Evolutionary conservation across 2,797 vertebrate species (phyloP).

Genomic region (Myotis planiceps): DNA sequence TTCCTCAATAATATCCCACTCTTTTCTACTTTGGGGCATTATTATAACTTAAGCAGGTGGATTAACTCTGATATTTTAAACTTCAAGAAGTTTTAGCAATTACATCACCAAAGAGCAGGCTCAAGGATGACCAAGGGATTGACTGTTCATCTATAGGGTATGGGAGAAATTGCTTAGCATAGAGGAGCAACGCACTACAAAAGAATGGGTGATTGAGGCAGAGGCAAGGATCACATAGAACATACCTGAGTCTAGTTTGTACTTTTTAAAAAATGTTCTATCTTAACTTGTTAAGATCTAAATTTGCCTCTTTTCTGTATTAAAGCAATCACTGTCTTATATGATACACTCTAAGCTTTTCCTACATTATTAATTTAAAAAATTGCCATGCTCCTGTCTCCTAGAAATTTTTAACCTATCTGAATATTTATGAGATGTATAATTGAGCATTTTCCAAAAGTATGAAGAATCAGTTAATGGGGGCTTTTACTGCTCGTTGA

Average conservation of each 20-base stretch:
- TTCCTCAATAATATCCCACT: background rate
- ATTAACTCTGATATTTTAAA: conserved; percentile 50
- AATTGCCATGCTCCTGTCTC: background rate
- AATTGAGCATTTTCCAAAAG: background rate
- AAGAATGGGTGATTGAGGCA: background rate
- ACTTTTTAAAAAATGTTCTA: background rate
- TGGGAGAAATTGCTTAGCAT: background rate
- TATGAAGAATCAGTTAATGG: background rate
- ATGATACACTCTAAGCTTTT: background rate
- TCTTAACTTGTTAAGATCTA: background rate
- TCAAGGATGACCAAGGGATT: conserved; percentile 9
- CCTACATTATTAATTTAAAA: background rate
- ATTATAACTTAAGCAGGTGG: background rate
- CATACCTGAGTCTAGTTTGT: background rate
- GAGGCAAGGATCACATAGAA: background rate
- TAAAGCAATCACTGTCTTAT: background rate
- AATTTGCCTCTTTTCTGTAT: background rate
- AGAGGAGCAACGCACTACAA: background rate
- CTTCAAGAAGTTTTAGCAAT: conserved; percentile 3
- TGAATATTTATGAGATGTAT: conserved; percentile 6
- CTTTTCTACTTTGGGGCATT: background rate
- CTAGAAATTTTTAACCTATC: background rate
- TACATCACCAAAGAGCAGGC: background rate
- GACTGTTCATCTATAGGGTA: background rate
- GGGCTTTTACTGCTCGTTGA: background rate